Conservation (phyloP, 2,888 invertebrate species). For the Drosophila demipolita region DNA sequence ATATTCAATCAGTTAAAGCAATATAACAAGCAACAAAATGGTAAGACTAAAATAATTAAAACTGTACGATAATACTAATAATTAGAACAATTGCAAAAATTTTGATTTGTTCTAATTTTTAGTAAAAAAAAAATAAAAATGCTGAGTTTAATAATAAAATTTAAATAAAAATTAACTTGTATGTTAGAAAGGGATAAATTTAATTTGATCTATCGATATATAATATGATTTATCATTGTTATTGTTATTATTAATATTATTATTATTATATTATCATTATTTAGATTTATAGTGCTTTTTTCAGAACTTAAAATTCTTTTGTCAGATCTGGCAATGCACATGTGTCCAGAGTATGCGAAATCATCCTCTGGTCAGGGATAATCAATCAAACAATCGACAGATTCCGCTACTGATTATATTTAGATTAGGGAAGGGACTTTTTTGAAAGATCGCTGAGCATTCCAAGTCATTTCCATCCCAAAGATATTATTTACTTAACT, state of each 20-base stretch:
- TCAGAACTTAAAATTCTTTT: not conserved
- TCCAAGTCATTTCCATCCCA: not conserved
- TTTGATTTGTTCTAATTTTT: not conserved
- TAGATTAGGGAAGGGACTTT: fast-evolving
- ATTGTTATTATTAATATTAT: too few species aligned
- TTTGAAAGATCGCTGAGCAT: not conserved
- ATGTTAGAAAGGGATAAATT: not conserved
- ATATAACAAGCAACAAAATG: not conserved
- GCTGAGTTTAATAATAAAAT: not conserved
- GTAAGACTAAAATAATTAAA: not conserved
- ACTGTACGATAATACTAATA: not conserved
- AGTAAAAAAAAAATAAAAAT: not conserved
- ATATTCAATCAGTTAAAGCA: not conserved
- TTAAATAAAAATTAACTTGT: not conserved
- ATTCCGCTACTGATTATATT: not conserved
- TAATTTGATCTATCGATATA: not conserved
- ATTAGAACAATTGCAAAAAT: not conserved
- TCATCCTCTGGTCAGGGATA: not conserved
- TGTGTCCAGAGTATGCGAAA: not conserved
- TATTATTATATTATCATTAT: too few species aligned
- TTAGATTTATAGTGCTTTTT: too few species aligned
- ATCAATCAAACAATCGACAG: not conserved
- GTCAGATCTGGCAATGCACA: not conserved
- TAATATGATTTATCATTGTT: too few species aligned
- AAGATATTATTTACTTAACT: not conserved